Percentiles rank a stretch among this genome's conserved stretches.
phyloP scores from a whole-genome alignment of 2,797 vertebrate genomes.

The Brotogeris chrysoptera region DNA sequence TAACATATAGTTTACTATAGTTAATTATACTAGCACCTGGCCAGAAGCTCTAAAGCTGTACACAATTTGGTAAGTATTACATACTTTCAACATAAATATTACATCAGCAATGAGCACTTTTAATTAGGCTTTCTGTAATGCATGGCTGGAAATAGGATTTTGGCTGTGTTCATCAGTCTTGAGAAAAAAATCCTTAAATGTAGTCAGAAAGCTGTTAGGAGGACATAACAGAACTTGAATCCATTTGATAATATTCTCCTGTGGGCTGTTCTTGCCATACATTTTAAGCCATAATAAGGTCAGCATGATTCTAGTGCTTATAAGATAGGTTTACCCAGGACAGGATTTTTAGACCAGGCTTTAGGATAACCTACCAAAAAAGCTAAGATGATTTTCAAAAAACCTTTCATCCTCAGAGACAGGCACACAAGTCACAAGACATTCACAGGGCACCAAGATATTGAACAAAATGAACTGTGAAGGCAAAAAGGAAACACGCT shows the following conservation, averaged over 20 bases:
- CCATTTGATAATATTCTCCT: neutral
- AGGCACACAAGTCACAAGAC: neutral
- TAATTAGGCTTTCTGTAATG: neutral
- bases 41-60: neutral
- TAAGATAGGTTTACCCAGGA: neutral
- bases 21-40: neutral
- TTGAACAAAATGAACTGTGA: neutral
- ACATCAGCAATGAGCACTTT: neutral
- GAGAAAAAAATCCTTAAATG: slow-evolving; percentile 26
- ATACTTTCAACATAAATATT: neutral
- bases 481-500: neutral
- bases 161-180: neutral
- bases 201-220: neutral
- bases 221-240: neutral
- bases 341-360: neutral
- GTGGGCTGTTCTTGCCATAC: neutral
- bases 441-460: neutral
- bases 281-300: neutral
- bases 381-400: neutral
- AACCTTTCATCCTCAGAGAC: neutral
- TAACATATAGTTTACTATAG: too few species aligned
- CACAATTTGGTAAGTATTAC: neutral
- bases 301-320: neutral
- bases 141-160: neutral
- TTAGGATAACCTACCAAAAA: neutral